phyloP scores from a whole-genome alignment of 1,140 invertebrate species.

The Hermetia illucens region DNA sequence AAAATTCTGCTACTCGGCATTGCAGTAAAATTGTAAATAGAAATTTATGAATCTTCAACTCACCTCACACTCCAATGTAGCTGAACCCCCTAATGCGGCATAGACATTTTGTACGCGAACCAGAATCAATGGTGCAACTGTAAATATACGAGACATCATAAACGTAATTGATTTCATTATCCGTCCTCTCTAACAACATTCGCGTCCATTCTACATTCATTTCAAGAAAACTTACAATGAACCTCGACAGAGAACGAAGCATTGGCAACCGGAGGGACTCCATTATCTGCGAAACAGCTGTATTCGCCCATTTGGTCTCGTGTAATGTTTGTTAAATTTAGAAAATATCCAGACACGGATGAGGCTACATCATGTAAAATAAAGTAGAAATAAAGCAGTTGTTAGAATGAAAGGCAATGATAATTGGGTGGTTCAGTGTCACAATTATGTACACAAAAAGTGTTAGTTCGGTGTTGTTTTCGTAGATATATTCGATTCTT shows the following conservation, averaged over 20 bases:
- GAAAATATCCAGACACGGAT: slow-evolving; percentile 49
- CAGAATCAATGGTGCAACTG: slow-evolving; percentile 69
- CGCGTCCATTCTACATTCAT: too few relatives aligned
- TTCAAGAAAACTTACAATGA: slow-evolving; percentile 56
- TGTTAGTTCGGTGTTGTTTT: too few relatives aligned
- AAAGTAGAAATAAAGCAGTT: background rate
- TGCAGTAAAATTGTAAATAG: slow-evolving; percentile 4
- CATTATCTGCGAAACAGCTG: slow-evolving; percentile 75
- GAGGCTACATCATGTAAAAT: slow-evolving; percentile 36
- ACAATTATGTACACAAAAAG: too few relatives aligned
- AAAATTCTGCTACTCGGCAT: background rate
- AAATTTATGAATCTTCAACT: slow-evolving; percentile 21
- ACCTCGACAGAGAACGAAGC: slow-evolving; percentile 72
- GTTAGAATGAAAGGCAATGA: too few relatives aligned
- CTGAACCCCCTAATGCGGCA: slow-evolving; percentile 49
- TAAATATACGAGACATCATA: slow-evolving; percentile 16
- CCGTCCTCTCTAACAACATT: background rate
- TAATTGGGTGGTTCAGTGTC: too few relatives aligned
- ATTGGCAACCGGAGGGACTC: slow-evolving; percentile 65
- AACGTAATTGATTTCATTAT: background rate
- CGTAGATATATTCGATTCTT: too few relatives aligned
- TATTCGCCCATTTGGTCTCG: slow-evolving; percentile 78
- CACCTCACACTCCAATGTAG: slow-evolving; percentile 63
- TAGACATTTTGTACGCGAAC: slow-evolving; percentile 61
- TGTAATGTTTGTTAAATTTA: slow-evolving; percentile 70